Conservation (phyloP, 1,140 invertebrate species). For the Hyphantria cunea region DNA sequence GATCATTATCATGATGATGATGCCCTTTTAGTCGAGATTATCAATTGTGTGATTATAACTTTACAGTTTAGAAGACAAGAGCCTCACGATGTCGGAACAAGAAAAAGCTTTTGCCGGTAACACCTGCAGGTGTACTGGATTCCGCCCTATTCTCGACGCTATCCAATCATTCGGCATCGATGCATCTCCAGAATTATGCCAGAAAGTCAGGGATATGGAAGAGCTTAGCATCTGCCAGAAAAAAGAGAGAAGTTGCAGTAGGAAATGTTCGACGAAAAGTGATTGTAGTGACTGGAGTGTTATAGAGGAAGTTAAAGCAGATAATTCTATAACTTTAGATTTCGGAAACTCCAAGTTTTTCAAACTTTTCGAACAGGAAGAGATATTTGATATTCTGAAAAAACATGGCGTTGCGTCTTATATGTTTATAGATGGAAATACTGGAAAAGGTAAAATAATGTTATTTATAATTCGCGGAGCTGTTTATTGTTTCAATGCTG, state of each 20-base stretch:
- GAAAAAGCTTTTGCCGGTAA: conserved; percentile 91
- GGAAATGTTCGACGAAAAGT: conserved; percentile 53
- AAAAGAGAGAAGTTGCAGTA: conserved; percentile 46
- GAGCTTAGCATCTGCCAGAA: conserved; percentile 58
- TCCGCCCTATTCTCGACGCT: conserved; percentile 91
- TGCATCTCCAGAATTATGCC: conserved; percentile 73
- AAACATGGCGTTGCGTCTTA: conserved; percentile 59
- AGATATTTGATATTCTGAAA: conserved; percentile 57
- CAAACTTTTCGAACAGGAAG: conserved; percentile 53
- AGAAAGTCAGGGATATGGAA: conserved; percentile 84
- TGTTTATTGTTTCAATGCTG: no score
- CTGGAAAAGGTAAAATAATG: conserved; percentile 82
- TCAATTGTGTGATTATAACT: no score
- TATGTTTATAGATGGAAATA: conserved; percentile 83
- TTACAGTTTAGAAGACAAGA: conserved; percentile 61
- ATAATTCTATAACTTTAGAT: conserved; percentile 41
- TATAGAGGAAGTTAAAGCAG: conserved; percentile 32
- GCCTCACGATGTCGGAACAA: conserved; percentile 85
- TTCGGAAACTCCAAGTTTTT: conserved; percentile 51
- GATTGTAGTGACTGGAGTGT: conserved; percentile 57
- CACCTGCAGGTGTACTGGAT: conserved; percentile 94
- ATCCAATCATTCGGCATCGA: conserved; percentile 89
- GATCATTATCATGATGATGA: no score
- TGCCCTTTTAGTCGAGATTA: no score
- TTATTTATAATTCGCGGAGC: no score